Percentiles rank a stretch among this genome's conserved stretches.
Evolutionary conservation across 2,797 vertebrate species (phyloP).

Genomic region (Sebastes taczanowskii): DNA sequence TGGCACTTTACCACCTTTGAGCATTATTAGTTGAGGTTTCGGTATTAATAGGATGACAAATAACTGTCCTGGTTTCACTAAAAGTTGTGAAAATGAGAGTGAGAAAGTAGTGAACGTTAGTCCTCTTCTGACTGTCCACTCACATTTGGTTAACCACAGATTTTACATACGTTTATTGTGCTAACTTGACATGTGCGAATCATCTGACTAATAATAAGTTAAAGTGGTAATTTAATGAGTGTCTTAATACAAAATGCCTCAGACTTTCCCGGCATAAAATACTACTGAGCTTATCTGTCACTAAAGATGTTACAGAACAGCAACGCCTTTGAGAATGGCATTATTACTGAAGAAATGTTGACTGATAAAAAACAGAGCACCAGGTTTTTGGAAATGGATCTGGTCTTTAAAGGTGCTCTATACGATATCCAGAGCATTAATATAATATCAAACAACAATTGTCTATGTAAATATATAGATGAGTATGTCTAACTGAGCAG

Average conservation of each 20-base stretch:
- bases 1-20: neutral
- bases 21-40: conserved; percentile 23
- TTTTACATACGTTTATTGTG: conserved; percentile 54
- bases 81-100: conserved; percentile 78
- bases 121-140: conserved; percentile 48
- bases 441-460: no score
- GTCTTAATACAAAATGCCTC: neutral
- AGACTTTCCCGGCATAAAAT: conserved; percentile 13
- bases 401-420: neutral
- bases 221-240: neutral
- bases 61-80: conserved; percentile 64
- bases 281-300: neutral
- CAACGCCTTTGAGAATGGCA: neutral
- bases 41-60: conserved; percentile 36
- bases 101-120: conserved; percentile 56
- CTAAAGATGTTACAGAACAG: neutral
- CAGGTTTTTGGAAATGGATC: neutral
- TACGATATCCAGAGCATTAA: no score
- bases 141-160: conserved; percentile 61
- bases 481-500: neutral
- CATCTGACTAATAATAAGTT: neutral
- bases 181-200: conserved; percentile 6
- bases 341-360: neutral
- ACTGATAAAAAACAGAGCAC: neutral
- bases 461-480: neutral